These are phyloP conservation scores for Zaprionus capensis DNA, from an alignment of 1,140 invertebrate species.

Conservation along the genomic window DNA sequence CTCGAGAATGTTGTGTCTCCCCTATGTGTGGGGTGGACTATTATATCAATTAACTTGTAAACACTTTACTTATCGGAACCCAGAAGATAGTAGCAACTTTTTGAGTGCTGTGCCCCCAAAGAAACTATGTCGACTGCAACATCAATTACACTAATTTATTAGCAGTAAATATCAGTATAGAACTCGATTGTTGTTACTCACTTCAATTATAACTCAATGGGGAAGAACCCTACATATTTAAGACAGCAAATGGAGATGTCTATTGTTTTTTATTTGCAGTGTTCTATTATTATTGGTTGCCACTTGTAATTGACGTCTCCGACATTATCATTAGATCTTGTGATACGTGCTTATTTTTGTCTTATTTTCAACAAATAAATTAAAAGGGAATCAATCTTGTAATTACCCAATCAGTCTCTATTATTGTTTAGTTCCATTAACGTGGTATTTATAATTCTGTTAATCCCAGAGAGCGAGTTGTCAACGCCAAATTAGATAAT, in stretches of 20 bases:
- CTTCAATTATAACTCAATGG: constrained; percentile 10
- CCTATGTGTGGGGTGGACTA: constrained; percentile 31
- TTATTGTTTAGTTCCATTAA: background rate
- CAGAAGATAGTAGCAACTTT: constrained; percentile 4
- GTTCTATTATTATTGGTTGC: constrained; percentile 11
- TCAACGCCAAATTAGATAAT: constrained; percentile 1
- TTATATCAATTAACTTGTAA: constrained; percentile 71
- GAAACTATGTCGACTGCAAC: background rate
- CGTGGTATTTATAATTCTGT: background rate
- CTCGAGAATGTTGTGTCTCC: constrained; percentile 8
- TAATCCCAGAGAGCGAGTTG: background rate
- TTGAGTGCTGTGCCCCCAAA: background rate
- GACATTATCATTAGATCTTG: constrained; percentile 12
- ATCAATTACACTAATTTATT: constrained; percentile 16
- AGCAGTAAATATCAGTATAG: background rate
- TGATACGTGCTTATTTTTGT: constrained; percentile 16
- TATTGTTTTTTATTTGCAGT: background rate
- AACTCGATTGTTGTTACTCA: constrained; percentile 10
- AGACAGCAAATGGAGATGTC: constrained; percentile 14
- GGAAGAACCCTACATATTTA: background rate
- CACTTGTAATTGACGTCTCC: constrained; percentile 14
- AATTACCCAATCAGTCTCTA: constrained; percentile 12
- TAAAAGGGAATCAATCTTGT: constrained; percentile 8
- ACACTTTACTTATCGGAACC: constrained; percentile 51
- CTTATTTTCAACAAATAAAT: constrained; percentile 14